These are phyloP conservation scores for Graptemys geographica DNA, from an alignment of 2,797 vertebrate genomes.

Conservation along the genomic window DNA sequence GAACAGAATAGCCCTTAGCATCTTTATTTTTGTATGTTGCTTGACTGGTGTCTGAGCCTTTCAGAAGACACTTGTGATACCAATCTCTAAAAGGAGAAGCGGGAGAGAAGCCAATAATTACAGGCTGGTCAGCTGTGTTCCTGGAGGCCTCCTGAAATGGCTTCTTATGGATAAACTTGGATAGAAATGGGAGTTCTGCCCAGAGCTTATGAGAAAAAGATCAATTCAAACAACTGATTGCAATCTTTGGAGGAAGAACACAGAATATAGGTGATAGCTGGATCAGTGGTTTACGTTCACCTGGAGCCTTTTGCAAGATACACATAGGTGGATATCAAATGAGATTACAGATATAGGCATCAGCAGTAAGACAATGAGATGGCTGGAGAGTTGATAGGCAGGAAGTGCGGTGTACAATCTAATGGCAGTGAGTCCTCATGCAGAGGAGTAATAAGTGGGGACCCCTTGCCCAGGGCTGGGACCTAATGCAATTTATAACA, in stretches of 20 bases:
- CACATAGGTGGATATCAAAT: background rate
- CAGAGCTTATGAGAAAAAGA: background rate
- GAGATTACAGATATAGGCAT: background rate
- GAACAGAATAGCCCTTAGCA: background rate
- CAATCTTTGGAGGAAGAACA: background rate
- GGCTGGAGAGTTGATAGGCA: background rate
- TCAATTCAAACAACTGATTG: background rate
- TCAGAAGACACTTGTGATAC: background rate
- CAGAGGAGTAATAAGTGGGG: background rate
- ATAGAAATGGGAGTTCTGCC: background rate
- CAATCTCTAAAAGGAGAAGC: constrained; percentile 3
- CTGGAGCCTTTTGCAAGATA: background rate
- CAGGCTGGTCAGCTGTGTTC: background rate
- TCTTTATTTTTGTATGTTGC: background rate
- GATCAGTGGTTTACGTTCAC: background rate
- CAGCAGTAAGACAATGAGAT: background rate
- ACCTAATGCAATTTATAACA: background rate
- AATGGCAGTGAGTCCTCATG: background rate
- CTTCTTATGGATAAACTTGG: background rate
- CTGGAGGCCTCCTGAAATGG: background rate
- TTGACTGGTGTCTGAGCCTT: background rate
- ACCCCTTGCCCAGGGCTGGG: background rate
- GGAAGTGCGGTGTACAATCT: background rate
- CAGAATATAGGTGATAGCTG: background rate
- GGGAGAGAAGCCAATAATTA: background rate